phyloP scores from a whole-genome alignment of 2,888 invertebrate species.

The Xanthorhoe designata region DNA sequence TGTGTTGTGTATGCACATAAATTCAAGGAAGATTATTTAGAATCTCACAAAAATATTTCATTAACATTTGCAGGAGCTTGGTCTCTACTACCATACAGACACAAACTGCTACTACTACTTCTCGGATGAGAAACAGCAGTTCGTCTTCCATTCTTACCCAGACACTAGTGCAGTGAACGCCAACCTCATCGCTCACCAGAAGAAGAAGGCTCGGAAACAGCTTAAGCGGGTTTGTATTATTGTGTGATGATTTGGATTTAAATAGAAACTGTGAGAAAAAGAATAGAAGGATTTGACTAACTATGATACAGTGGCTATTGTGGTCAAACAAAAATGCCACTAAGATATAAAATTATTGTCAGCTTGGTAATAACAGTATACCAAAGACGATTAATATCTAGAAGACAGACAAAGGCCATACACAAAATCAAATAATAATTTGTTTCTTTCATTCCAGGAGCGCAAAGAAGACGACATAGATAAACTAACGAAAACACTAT shows the following conservation, averaged over 20 bases:
- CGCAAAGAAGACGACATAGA: constrained; percentile 71
- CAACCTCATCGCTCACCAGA: constrained; percentile 62
- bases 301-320: too few relatives aligned
- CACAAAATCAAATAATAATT: too few relatives aligned
- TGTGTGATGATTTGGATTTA: background rate
- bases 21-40: too few relatives aligned
- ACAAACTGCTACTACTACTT: constrained; percentile 94
- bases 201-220: constrained; percentile 68
- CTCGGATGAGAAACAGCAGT: constrained; percentile 90
- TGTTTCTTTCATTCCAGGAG: constrained; percentile 63
- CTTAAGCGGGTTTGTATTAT: constrained; percentile 62
- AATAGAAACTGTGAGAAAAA: too few relatives aligned
- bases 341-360: too few relatives aligned
- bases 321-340: too few relatives aligned
- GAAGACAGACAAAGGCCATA: too few relatives aligned
- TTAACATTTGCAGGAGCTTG: constrained; percentile 87
- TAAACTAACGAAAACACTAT: constrained; percentile 79
- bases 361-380: too few relatives aligned
- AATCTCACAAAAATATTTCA: background rate
- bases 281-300: too few relatives aligned
- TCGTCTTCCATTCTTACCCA: constrained; percentile 93
- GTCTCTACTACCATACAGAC: constrained; percentile 95
- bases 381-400: too few relatives aligned
- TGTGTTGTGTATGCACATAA: too few relatives aligned
- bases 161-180: constrained; percentile 72